Evolutionary conservation across 2,797 vertebrate genomes (phyloP).

Genomic region (Salmo trutta): DNA sequence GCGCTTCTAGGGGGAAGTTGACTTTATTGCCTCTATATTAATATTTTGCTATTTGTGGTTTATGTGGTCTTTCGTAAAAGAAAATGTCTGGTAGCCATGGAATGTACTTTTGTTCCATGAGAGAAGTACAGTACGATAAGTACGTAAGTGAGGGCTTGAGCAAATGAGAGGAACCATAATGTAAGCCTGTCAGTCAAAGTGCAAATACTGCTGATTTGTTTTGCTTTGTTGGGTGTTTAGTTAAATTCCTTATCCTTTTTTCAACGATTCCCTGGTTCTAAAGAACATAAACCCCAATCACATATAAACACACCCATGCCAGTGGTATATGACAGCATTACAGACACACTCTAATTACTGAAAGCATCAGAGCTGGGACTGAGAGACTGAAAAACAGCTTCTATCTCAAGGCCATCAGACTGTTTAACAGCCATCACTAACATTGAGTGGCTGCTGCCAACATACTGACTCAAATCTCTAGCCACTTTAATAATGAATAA

Average conservation of each 20-base stretch:
- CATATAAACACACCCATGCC: background rate
- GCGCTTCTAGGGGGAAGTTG: slow-evolving; percentile 28
- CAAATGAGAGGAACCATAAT: background rate
- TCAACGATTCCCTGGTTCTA: background rate
- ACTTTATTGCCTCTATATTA: slow-evolving; percentile 41
- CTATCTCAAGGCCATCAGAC: too few relatives aligned
- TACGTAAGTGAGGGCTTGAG: background rate
- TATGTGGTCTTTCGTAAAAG: slow-evolving; percentile 34
- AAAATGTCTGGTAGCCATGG: slow-evolving; percentile 37
- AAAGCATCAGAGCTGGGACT: too few relatives aligned
- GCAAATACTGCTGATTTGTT: background rate
- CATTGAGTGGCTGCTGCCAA: too few relatives aligned
- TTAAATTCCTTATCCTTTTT: background rate
- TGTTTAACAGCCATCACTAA: too few relatives aligned
- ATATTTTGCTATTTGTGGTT: slow-evolving; percentile 36
- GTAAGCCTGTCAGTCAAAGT: background rate
- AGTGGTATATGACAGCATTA: slow-evolving; percentile 14
- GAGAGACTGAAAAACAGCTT: too few relatives aligned
- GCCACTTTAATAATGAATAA: too few relatives aligned
- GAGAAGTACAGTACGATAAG: background rate
- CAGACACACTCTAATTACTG: too few relatives aligned
- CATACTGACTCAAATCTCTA: too few relatives aligned
- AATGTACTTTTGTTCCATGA: slow-evolving; percentile 22
- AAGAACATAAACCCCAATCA: background rate
- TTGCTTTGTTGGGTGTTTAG: background rate